Conservation (phyloP, 1,140 invertebrate genomes). For the Drusus annulatus region DNA sequence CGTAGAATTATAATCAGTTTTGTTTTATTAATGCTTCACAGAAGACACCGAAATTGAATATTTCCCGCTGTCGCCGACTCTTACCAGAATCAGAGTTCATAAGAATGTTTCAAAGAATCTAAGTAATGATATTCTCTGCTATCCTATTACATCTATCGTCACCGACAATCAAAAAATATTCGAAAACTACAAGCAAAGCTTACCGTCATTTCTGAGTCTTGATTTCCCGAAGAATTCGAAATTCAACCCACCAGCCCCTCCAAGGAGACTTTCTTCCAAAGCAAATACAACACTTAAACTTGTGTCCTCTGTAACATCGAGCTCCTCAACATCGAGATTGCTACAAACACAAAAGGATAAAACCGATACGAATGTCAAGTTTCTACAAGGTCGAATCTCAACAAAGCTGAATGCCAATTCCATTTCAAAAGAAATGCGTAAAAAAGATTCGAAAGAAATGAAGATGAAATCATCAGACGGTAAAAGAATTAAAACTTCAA, state of each 20-base stretch:
- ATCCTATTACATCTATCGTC: slow-evolving; percentile 70
- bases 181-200: slow-evolving; percentile 68
- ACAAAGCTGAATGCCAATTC: slow-evolving; percentile 71
- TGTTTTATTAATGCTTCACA: slow-evolving; percentile 69
- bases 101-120: slow-evolving; percentile 71
- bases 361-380: slow-evolving; percentile 71
- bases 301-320: slow-evolving; percentile 72
- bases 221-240: slow-evolving; percentile 57
- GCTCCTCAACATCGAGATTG: slow-evolving; percentile 57
- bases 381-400: slow-evolving; percentile 73
- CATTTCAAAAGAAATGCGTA: slow-evolving; percentile 66
- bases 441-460: slow-evolving; percentile 59
- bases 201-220: slow-evolving; percentile 68
- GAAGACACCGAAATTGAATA: slow-evolving; percentile 83
- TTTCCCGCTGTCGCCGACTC: slow-evolving; percentile 84
- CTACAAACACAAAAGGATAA: slow-evolving; percentile 57
- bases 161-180: slow-evolving; percentile 58
- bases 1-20: slow-evolving; percentile 12
- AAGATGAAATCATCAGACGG: slow-evolving; percentile 57
- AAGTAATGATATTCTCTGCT: slow-evolving; percentile 71
- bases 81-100: slow-evolving; percentile 85
- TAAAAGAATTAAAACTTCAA: slow-evolving; percentile 61
- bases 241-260: slow-evolving; percentile 76
- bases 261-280: slow-evolving; percentile 80
- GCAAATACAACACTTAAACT: slow-evolving; percentile 80